These are phyloP conservation scores for Spheniscus humboldti DNA, from an alignment of 2,797 vertebrate genomes.

Conservation along the genomic window DNA sequence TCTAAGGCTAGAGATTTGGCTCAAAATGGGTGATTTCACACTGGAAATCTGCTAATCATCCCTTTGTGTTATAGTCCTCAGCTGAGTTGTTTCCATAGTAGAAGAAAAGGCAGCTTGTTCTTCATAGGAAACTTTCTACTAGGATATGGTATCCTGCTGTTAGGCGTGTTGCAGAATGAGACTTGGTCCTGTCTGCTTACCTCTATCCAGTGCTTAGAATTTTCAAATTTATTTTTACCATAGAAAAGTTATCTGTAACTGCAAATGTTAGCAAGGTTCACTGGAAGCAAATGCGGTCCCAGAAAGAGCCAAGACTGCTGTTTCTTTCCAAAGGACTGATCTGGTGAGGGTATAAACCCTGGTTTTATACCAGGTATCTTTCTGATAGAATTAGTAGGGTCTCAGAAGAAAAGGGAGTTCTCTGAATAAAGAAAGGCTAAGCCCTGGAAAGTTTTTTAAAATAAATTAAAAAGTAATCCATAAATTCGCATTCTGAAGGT, in stretches of 20 bases:
- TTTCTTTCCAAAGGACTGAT: not conserved
- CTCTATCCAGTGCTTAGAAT: not conserved
- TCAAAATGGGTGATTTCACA: not conserved
- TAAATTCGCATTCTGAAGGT: not conserved
- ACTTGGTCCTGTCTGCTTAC: not conserved
- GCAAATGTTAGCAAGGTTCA: not conserved
- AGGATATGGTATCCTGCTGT: not conserved
- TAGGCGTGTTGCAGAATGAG: not conserved
- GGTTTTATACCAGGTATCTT: not conserved
- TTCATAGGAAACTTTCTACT: not conserved
- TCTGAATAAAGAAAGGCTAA: not conserved
- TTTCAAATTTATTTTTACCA: not conserved
- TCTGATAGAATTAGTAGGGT: not conserved
- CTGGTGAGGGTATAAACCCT: not conserved
- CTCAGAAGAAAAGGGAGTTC: not conserved
- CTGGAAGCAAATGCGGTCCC: not conserved
- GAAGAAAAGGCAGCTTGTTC: not conserved
- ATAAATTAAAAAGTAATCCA: not conserved
- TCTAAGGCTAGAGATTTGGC: not conserved
- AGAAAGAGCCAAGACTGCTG: not conserved
- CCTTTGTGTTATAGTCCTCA: not conserved
- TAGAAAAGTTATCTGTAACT: not conserved
- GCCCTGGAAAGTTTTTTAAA: not conserved
- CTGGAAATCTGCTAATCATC: not conserved
- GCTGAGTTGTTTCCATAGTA: not conserved